These are phyloP conservation scores for Hoplodrina ambigua DNA, from an alignment of 2,888 invertebrate genomes.

Conservation along the genomic window DNA sequence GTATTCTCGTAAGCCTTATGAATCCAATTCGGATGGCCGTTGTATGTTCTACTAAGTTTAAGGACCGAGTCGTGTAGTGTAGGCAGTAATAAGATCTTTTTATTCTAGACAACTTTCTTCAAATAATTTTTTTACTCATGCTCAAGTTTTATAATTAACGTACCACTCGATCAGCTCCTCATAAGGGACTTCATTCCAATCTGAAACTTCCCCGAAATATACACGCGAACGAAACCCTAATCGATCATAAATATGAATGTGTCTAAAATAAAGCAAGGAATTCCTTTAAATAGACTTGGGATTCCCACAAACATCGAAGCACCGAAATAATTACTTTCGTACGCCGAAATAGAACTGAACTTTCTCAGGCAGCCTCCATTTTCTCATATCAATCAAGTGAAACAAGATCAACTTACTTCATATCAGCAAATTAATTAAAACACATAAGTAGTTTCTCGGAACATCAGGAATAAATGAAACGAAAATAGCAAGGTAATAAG, in stretches of 20 bases:
- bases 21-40: conserved; percentile 56
- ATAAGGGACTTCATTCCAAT: not conserved
- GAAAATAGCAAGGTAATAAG: conserved; percentile 55
- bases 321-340: conserved; percentile 28
- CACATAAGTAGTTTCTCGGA: conserved; percentile 17
- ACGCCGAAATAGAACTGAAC: conserved; percentile 23
- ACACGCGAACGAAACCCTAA: not conserved
- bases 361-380: conserved; percentile 16
- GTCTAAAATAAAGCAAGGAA: not conserved
- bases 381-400: conserved; percentile 35
- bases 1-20: conserved; percentile 51
- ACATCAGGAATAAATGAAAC: conserved; percentile 43
- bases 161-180: not conserved
- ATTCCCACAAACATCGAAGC: conserved; percentile 11
- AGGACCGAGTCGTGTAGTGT: conserved; percentile 15
- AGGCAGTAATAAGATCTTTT: conserved; percentile 6
- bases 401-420: conserved; percentile 28
- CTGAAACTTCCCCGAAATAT: not conserved
- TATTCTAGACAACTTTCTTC: not conserved
- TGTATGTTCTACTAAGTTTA: conserved; percentile 47
- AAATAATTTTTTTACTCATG: not conserved
- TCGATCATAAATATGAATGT: conserved; percentile 11
- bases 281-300: conserved; percentile 15
- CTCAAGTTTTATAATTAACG: not conserved
- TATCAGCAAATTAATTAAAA: conserved; percentile 42